Percentiles rank a stretch among this genome's conserved stretches.
These are phyloP conservation scores for Enteromius trimaculatus DNA, from an alignment of 2,797 vertebrate species.

Conservation along the genomic window DNA sequence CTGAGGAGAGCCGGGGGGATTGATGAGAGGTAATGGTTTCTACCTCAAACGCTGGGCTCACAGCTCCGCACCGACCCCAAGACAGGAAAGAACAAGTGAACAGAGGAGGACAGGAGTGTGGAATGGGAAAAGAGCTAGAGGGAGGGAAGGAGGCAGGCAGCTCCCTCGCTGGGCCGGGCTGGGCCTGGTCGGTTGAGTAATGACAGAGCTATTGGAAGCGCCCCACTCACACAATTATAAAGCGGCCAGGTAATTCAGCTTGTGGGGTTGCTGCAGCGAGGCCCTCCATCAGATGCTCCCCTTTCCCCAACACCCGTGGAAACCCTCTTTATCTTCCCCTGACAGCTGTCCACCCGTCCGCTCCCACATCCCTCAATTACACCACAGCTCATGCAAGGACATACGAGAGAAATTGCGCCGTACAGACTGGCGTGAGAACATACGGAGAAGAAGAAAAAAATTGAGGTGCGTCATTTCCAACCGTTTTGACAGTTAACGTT, in stretches of 20 bases:
- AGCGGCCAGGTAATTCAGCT: conserved; percentile 77
- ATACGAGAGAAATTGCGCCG: conserved; percentile 24
- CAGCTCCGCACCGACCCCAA: conserved; percentile 65
- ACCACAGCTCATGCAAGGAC: conserved; percentile 73
- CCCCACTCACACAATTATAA: conserved; percentile 82
- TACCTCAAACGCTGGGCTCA: conserved; percentile 41
- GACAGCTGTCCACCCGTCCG: conserved; percentile 75
- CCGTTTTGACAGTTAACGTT: background rate
- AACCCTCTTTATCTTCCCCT: conserved; percentile 81
- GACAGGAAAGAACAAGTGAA: conserved; percentile 20
- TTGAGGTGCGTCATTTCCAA: background rate
- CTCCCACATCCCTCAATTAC: conserved; percentile 77
- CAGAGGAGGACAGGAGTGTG: conserved; percentile 14
- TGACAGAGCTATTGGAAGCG: conserved; percentile 77
- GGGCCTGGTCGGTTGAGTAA: conserved; percentile 72
- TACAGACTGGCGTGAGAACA: conserved; percentile 2
- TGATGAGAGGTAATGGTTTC: conserved; percentile 40
- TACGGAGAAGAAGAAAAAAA: background rate
- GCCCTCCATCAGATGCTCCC: conserved; percentile 75
- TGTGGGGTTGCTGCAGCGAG: conserved; percentile 74
- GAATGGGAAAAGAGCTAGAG: conserved; percentile 55
- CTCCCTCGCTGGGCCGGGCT: conserved; percentile 21
- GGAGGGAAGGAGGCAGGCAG: conserved; percentile 48
- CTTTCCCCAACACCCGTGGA: conserved; percentile 71
- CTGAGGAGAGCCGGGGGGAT: conserved; percentile 60